Percentiles rank a stretch among this genome's conserved stretches.
Evolutionary conservation across 1,140 invertebrate genomes (phyloP).

Genomic region (Drosophila leontia): DNA sequence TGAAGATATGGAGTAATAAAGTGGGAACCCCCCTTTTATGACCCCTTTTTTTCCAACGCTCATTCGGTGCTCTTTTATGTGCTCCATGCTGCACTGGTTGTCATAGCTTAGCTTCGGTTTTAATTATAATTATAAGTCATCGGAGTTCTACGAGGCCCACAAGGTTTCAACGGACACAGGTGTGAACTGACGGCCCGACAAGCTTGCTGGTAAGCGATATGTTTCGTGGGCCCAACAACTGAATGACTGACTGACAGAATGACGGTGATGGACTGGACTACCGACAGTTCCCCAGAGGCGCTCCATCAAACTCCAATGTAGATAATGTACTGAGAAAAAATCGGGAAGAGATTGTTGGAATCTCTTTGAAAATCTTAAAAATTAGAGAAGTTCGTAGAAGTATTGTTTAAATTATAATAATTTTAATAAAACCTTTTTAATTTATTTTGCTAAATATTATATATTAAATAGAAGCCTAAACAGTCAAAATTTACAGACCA

Average conservation of each 20-base stretch:
- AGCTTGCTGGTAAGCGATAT: conserved; percentile 54
- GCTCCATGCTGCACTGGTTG: conserved; percentile 24
- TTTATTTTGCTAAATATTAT: too few species aligned
- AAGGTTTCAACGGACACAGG: conserved; percentile 46
- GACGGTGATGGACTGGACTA: conserved; percentile 42
- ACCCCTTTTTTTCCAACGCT: neutral
- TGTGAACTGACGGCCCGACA: conserved; percentile 66
- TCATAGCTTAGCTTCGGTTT: conserved; percentile 2
- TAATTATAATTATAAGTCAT: conserved; percentile 39
- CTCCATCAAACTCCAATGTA: conserved; percentile 26
- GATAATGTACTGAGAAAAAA: conserved; percentile 5
- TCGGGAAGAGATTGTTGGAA: too few species aligned
- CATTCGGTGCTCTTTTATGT: conserved; percentile 46
- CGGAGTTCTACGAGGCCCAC: conserved; percentile 19
- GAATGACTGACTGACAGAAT: conserved; percentile 28
- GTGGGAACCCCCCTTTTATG: conserved; percentile 2
- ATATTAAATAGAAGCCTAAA: neutral
- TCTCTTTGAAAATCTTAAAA: neutral
- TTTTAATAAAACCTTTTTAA: neutral
- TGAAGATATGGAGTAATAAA: conserved; percentile 33
- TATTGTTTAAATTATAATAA: neutral
- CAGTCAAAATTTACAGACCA: neutral
- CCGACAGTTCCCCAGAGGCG: conserved; percentile 17
- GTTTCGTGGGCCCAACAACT: conserved; percentile 35
- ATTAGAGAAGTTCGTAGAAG: accelerated